Evolutionary conservation across 2,797 vertebrate species (phyloP).

Genomic region (Erithacus rubecula): DNA sequence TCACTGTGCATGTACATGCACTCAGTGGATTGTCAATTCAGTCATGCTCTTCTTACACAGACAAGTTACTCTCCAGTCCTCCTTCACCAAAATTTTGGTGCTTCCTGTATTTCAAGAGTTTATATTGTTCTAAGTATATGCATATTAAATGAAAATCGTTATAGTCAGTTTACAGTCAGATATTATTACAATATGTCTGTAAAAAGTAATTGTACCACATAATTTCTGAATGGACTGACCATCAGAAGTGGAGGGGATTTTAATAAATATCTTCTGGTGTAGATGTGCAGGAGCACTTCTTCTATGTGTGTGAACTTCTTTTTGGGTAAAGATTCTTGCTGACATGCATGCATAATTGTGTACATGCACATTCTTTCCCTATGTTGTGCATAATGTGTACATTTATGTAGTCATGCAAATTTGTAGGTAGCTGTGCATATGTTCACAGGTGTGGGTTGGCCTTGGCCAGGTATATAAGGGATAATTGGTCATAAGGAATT

Average conservation of each 20-base stretch:
- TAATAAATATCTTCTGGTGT: neutral
- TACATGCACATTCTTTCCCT: neutral
- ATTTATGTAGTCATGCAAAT: neutral
- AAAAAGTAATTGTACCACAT: neutral
- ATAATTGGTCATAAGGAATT: neutral
- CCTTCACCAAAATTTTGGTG: neutral
- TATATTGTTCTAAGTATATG: neutral
- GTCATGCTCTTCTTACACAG: neutral
- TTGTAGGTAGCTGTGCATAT: neutral
- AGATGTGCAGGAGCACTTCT: neutral
- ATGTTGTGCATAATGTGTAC: neutral
- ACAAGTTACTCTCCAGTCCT: accelerated
- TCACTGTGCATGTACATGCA: accelerated
- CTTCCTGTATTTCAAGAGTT: neutral
- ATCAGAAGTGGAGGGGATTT: neutral
- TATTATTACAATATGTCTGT: neutral
- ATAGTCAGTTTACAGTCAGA: neutral
- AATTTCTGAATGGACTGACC: neutral
- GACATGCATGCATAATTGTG: neutral
- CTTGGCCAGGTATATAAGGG: neutral
- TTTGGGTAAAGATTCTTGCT: neutral
- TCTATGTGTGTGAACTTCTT: neutral
- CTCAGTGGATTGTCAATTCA: neutral
- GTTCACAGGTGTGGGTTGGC: neutral
- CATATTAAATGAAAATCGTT: neutral